Base-by-base conservation (phyloP, 1,140 invertebrate species). In the Drosophila pandora region DNA sequence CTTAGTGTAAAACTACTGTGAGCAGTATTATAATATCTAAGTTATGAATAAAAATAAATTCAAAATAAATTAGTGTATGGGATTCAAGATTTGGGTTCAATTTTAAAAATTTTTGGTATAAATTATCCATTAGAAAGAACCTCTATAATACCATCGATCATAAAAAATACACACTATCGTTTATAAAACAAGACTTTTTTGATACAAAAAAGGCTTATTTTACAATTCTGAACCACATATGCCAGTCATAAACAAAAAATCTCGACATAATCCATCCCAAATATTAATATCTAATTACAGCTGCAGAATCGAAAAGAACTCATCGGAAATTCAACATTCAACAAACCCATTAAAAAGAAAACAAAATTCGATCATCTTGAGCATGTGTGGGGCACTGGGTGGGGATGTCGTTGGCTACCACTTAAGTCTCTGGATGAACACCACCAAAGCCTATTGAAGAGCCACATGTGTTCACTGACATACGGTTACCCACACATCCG, bases 21-120 rank as follows among this genome's bases (percentile, higher is more conserved):
- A 67, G 63, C 63, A 67, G 63, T 67, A 67, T 67, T 67, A 67
- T 67, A 67, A 67, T 63, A 67, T 63, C 63, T 67, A 67, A 67
- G 63, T 65, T 65, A 65, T 67, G 34, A 67, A 67, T 67, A 67
- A 67, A 64, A 52, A 67, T 67, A 67, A 67, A 67, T 32, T 67
- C 47, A 60, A 67, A 63, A 28, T 65, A 67, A 63, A 63, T 32
- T n/a, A 7, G 39, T 41, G 39, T 41, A 32, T 32, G 32, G 8
- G 2, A 32, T 3, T 9, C 0, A 32, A 8, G 9, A 0, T 37
- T 37, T 12, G 12, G 34, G 34, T 43, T 43, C 0, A 5, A 43
- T 17, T 43, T 17, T 43, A 9, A 43, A 7, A 41, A n/a, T 2
- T 41, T 12, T 34, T 34, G 32, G 17, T 17, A 17, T 17, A 17